Evolutionary conservation across 2,797 vertebrate species (phyloP).

Genomic region (Cuculus canorus): DNA sequence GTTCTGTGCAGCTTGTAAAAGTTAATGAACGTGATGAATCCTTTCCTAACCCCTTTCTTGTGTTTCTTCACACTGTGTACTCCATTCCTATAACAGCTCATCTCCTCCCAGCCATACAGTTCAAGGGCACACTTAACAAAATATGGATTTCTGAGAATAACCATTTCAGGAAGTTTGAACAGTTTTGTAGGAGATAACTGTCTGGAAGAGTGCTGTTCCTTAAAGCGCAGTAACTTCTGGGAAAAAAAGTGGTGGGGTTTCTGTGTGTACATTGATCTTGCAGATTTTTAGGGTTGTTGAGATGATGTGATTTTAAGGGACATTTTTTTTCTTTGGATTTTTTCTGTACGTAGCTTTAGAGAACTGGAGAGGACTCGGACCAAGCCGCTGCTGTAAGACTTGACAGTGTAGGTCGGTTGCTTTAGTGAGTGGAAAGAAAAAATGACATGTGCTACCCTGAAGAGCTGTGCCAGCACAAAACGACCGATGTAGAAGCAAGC

Average conservation of each 20-base stretch:
- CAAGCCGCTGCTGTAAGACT: not conserved
- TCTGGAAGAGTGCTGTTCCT: not conserved
- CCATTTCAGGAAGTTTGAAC: not conserved
- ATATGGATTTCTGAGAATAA: not conserved
- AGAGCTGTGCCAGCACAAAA: slow-evolving; percentile 38
- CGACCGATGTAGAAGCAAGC: not conserved
- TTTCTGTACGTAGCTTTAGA: not conserved
- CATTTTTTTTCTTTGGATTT: not conserved
- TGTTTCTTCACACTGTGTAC: not conserved
- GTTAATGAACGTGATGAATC: not conserved
- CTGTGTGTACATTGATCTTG: not conserved
- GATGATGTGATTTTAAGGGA: not conserved
- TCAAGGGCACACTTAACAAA: not conserved
- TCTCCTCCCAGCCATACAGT: not conserved
- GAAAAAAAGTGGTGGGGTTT: not conserved
- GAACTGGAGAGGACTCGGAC: not conserved
- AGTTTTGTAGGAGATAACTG: not conserved
- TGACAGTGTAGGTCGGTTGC: not conserved
- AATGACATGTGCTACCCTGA: not conserved
- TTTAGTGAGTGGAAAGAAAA: not conserved
- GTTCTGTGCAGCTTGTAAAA: slow-evolving; percentile 14
- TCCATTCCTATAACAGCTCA: not conserved
- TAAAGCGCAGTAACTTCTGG: not conserved
- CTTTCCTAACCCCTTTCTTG: not conserved
- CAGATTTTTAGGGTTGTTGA: not conserved